These are phyloP conservation scores for Lepidothrix coronata DNA, from an alignment of 2,113 vertebrate species.

Conservation along the genomic window DNA sequence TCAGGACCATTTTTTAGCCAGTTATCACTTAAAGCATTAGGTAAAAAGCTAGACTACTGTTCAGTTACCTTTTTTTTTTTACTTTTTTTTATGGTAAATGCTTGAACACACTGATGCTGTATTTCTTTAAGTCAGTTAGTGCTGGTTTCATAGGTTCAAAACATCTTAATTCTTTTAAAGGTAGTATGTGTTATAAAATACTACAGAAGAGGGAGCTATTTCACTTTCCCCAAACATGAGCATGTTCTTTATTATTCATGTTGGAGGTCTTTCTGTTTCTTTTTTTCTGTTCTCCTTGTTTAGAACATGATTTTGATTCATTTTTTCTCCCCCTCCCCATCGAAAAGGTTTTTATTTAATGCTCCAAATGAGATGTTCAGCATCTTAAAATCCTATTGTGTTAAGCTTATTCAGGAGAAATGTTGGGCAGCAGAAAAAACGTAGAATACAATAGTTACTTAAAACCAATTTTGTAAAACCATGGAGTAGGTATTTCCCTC, in stretches of 20 bases:
- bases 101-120: not conserved
- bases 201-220: conserved; percentile 30
- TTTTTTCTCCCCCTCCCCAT: not conserved
- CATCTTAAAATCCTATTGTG: not conserved
- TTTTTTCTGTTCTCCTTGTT: not conserved
- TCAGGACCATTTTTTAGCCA: conserved; percentile 26
- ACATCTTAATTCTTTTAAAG: not conserved
- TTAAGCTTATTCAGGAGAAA: not conserved
- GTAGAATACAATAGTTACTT: not conserved
- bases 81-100: not conserved
- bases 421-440: not conserved
- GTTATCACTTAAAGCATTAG: not conserved
- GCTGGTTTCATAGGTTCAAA: not conserved
- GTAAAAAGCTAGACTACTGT: not conserved
- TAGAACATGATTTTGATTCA: not conserved
- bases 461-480: not conserved
- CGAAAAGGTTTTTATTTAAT: not conserved
- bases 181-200: not conserved
- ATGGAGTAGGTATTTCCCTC: not conserved
- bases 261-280: not conserved
- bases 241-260: not conserved
- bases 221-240: not conserved
- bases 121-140: not conserved
- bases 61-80: not conserved
- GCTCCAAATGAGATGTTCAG: not conserved